Evolutionary conservation across 2,797 vertebrate genomes (phyloP).

Genomic region (Spinus olivaceus): DNA sequence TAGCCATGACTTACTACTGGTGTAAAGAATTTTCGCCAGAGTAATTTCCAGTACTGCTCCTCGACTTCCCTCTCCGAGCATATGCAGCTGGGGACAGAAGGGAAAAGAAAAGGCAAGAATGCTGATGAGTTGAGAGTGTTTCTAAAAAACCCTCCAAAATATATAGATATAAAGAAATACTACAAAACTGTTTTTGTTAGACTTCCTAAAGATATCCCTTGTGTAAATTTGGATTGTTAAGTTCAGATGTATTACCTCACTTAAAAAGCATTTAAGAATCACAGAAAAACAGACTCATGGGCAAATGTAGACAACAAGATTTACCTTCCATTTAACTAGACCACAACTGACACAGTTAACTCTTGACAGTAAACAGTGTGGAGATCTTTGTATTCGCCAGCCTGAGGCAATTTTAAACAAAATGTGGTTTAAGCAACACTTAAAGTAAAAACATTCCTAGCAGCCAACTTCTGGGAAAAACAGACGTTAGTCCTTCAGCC

Average conservation of each 20-base stretch:
- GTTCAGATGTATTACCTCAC: not conserved
- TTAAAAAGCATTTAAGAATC: not conserved
- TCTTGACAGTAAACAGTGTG: not conserved
- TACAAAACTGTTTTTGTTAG: not conserved
- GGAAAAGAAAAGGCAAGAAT: not conserved
- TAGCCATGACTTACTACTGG: slow-evolving; percentile 81
- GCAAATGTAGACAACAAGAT: fast-evolving
- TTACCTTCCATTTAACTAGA: not conserved
- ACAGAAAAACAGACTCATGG: not conserved
- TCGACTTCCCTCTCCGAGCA: slow-evolving; percentile 93
- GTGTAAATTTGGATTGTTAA: not conserved
- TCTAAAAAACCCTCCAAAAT: not conserved
- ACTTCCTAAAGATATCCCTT: not conserved
- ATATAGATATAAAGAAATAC: not conserved
- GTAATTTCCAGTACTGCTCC: slow-evolving; percentile 91
- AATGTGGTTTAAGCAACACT: not conserved
- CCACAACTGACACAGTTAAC: not conserved
- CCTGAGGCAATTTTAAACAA: not conserved
- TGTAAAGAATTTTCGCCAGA: slow-evolving; percentile 88
- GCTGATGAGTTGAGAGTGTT: not conserved
- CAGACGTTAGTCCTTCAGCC: not conserved
- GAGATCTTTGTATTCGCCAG: not conserved
- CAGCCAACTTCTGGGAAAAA: not conserved
- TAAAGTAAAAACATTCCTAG: not conserved
- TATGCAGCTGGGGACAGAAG: slow-evolving; percentile 84